phyloP scores from a whole-genome alignment of 1,140 invertebrate species.

The Penaeus vannamei region DNA sequence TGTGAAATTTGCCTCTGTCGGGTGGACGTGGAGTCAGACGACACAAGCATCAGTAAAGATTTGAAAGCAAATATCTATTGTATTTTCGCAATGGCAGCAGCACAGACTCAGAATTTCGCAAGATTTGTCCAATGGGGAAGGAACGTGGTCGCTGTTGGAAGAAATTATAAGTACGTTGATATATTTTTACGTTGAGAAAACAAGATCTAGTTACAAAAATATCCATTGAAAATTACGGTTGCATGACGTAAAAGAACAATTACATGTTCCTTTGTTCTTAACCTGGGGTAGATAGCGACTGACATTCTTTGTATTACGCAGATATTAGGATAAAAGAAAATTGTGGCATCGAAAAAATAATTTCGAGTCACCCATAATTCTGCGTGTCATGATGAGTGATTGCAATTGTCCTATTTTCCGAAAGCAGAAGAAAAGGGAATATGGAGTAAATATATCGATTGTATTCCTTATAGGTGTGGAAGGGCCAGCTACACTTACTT shows the following conservation, averaged over 20 bases:
- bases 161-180: slow-evolving; percentile 74
- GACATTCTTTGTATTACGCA: not conserved
- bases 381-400: not conserved
- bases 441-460: no score
- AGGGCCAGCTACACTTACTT: no score
- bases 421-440: no score
- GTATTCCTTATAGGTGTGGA: no score
- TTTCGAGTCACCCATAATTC: not conserved
- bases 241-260: not conserved
- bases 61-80: no score
- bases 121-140: slow-evolving; percentile 71
- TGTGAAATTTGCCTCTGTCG: no score
- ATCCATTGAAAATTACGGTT: no score
- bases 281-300: not conserved
- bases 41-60: no score
- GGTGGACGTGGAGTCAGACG: not conserved
- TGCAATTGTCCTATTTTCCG: no score
- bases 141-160: slow-evolving; percentile 77
- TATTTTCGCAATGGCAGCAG: not conserved
- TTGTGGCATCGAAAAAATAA: no score
- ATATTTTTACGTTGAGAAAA: not conserved
- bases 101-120: slow-evolving; percentile 51
- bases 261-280: not conserved
- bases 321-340: not conserved
- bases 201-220: no score